A percentile compares a stretch with the other conserved stretches of the same genome.
These are phyloP conservation scores for Crepidodera aurea DNA, from an alignment of 2,888 invertebrate species.

Conservation along the genomic window DNA sequence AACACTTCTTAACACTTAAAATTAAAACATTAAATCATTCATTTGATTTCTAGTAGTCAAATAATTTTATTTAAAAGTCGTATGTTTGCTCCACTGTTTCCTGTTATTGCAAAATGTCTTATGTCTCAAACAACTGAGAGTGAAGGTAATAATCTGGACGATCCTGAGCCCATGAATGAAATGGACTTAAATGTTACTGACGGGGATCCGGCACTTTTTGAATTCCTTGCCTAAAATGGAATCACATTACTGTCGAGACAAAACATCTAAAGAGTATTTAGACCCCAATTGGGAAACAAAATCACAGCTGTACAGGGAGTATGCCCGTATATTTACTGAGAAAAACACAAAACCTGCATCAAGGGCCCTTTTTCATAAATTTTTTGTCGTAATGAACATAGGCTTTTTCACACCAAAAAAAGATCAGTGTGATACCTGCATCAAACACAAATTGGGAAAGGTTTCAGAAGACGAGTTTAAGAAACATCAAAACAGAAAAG, in stretches of 20 bases:
- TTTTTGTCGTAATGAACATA: not conserved
- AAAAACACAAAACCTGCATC: not conserved
- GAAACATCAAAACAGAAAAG: conserved; percentile 2
- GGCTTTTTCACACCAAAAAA: too few species aligned
- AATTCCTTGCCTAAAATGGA: not conserved
- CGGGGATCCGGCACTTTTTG: not conserved
- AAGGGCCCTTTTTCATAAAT: not conserved
- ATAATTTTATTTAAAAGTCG: too few species aligned
- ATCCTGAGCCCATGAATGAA: too few species aligned
- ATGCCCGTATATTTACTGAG: too few species aligned
- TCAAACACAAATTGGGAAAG: not conserved
- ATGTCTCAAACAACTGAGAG: too few species aligned
- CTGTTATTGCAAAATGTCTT: too few species aligned
- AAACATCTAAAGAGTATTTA: not conserved
- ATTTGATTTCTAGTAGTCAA: too few species aligned
- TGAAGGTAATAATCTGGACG: not conserved
- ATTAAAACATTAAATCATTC: too few species aligned
- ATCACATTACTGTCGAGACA: not conserved
- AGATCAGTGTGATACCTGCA: not conserved
- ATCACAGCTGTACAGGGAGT: not conserved
- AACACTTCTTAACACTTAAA: too few species aligned
- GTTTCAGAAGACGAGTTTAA: not conserved
- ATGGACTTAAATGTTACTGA: not conserved
- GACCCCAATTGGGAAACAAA: not conserved
- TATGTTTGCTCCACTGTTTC: too few species aligned